These are phyloP conservation scores for Sterrhoptilus dennistouni DNA, from an alignment of 2,113 vertebrate genomes.

Conservation along the genomic window DNA sequence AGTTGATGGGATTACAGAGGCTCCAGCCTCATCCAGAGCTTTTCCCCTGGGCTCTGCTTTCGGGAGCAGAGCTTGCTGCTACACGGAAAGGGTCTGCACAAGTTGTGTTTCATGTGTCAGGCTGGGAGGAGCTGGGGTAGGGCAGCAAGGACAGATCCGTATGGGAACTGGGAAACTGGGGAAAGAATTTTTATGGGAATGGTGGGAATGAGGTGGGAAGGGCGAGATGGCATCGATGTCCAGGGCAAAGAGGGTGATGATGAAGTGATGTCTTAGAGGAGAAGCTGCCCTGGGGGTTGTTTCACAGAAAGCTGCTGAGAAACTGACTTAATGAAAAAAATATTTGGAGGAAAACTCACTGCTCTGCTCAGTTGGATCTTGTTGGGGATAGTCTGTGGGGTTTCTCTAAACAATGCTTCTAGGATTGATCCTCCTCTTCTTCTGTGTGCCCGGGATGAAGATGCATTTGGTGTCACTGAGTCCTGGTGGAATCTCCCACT, in stretches of 20 bases:
- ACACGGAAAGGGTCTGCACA: neutral
- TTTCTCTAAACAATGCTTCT: neutral
- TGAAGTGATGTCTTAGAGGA: neutral
- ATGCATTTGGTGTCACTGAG: neutral
- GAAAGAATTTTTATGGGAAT: neutral
- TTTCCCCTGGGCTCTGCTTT: neutral
- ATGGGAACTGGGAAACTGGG: neutral
- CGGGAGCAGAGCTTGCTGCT: neutral
- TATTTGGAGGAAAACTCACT: neutral
- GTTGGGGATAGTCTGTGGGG: neutral
- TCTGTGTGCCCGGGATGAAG: accelerated
- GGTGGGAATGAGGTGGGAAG: neutral
- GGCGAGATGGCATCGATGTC: accelerated
- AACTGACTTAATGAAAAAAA: neutral
- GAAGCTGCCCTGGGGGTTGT: neutral
- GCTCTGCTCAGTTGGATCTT: neutral
- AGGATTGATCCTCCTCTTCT: neutral
- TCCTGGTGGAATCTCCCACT: accelerated
- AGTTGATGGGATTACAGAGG: neutral
- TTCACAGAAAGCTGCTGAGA: neutral
- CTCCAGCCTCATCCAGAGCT: neutral
- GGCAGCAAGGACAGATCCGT: accelerated
- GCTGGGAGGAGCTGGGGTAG: neutral
- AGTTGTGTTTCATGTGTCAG: neutral
- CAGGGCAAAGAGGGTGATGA: neutral